A percentile compares a stretch with the other conserved stretches of the same genome.
These are phyloP conservation scores for Sander vitreus DNA, from an alignment of 2,113 vertebrate species.

Conservation along the genomic window DNA sequence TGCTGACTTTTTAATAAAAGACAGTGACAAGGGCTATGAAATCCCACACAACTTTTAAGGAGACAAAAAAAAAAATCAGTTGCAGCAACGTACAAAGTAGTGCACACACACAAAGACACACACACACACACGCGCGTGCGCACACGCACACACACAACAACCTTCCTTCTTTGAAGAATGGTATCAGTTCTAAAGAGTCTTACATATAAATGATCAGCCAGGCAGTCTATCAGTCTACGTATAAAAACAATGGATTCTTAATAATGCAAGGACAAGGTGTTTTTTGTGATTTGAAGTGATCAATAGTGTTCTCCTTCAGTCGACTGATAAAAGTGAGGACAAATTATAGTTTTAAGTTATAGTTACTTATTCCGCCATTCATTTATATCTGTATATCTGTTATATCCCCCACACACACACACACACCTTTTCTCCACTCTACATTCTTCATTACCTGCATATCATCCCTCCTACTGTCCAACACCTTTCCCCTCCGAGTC, in stretches of 20 bases:
- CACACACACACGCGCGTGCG: slow-evolving; percentile 10
- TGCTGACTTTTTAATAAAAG: slow-evolving; percentile 58
- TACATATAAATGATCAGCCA: neutral
- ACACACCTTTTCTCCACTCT: neutral
- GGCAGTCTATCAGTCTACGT: neutral
- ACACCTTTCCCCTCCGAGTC: neutral
- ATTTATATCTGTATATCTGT: neutral
- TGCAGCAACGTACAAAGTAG: neutral
- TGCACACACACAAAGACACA: neutral
- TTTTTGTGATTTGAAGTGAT: slow-evolving; percentile 36
- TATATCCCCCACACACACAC: no score
- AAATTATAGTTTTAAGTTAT: slow-evolving; percentile 14
- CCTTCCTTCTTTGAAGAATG: slow-evolving; percentile 1
- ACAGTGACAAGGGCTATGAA: slow-evolving; percentile 41
- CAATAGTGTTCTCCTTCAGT: slow-evolving; percentile 28
- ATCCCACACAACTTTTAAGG: slow-evolving; percentile 39
- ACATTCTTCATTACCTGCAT: neutral
- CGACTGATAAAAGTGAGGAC: slow-evolving; percentile 30
- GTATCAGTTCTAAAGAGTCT: neutral
- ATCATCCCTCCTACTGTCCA: neutral
- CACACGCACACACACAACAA: slow-evolving; percentile 8
- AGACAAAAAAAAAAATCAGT: slow-evolving; percentile 29
- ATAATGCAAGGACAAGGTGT: slow-evolving; percentile 31
- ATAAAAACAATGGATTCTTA: neutral
- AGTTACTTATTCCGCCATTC: neutral